phyloP scores from a whole-genome alignment of 2,113 vertebrate species.

The Bungarus multicinctus region DNA sequence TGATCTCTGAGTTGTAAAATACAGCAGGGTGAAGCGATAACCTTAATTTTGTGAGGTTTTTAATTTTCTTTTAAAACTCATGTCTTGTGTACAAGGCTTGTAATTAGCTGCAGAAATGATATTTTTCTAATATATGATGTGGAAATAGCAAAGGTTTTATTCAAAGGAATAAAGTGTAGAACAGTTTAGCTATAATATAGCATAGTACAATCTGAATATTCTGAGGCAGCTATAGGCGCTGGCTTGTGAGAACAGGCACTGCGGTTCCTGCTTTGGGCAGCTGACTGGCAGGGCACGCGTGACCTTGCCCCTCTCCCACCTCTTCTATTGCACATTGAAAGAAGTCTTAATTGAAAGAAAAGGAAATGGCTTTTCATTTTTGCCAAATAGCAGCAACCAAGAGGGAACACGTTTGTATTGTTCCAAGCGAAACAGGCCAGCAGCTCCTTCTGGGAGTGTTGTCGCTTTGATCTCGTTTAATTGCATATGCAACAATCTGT shows the following conservation, averaged over 20 bases:
- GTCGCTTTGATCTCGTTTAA: slow-evolving; percentile 51
- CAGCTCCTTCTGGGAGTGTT: slow-evolving; percentile 54
- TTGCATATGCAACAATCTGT: slow-evolving; percentile 54
- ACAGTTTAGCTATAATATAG: slow-evolving; percentile 70
- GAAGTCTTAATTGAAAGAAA: slow-evolving; percentile 74
- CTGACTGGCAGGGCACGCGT: slow-evolving; percentile 62
- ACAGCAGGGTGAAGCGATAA: slow-evolving; percentile 47
- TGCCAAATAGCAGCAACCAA: slow-evolving; percentile 59
- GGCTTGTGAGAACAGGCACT: slow-evolving; percentile 64
- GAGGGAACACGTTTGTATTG: slow-evolving; percentile 50
- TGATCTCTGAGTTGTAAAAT: slow-evolving; percentile 36
- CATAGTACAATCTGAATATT: slow-evolving; percentile 78
- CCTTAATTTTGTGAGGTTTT: slow-evolving; percentile 41
- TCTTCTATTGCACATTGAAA: slow-evolving; percentile 69
- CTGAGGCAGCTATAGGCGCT: slow-evolving; percentile 64
- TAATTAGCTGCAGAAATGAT: slow-evolving; percentile 72
- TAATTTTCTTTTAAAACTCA: slow-evolving; percentile 43
- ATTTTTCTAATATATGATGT: slow-evolving; percentile 79
- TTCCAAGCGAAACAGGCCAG: neutral
- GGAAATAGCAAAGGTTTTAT: slow-evolving; percentile 76
- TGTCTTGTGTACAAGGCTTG: slow-evolving; percentile 71
- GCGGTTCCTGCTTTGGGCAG: slow-evolving; percentile 66
- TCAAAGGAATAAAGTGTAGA: slow-evolving; percentile 62
- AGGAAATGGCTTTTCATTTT: slow-evolving; percentile 58
- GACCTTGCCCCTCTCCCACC: slow-evolving; percentile 55